Base-by-base conservation (phyloP, 2,888 invertebrate genomes). In the Apotomis betuletana region DNA sequence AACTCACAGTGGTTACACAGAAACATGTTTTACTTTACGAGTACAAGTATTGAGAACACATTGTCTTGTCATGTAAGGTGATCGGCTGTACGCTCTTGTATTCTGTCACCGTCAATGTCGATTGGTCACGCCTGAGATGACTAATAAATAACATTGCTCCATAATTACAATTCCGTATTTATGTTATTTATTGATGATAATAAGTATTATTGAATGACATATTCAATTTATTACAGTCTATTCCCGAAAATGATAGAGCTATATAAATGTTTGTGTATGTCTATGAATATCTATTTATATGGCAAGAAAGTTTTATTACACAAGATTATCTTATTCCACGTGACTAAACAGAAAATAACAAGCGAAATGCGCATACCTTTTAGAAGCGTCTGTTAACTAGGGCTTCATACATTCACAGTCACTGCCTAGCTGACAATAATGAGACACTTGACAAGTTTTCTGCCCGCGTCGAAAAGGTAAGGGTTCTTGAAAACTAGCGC, bases 41-140 rank as follows among this genome's bases (percentile, higher is more conserved):
- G 36, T n/a, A 15, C 12, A 52, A 44, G 6, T 44, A 54, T 60
- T 13, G 12, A 64, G 13, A 54, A 54, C n/a, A 55, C 27, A 12
- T 49, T 70, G 59, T 49, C 52, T 70, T 55, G 61, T 57, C 63
- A 36, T 68, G 72, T 74, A 72, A 74, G 38, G 44, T 61, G 71
- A 78, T 75, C 68, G 8, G 4, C 72, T 63, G 68, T 70, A 65
- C 51, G 69, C 75, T 74, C 73, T 73, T 69, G 75, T 74, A 73
- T 74, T 74, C 69, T 67, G 69, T 58, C 67, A 64, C 67, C 59
- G 75, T 67, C 74, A 74, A 67, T 75, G 59, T 75, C 65, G 68
- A 73, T 61, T 74, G 70, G 73, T 62, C 71, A 74, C 69, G 73
- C 54, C 57, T 71, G 60, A 61, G 46, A 60, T 75, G 74, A 76